A percentile compares a stretch with the other conserved stretches of the same genome.
Evolutionary conservation across 1,140 invertebrate genomes (phyloP).

Genomic region (Heliconius hewitsoni): DNA sequence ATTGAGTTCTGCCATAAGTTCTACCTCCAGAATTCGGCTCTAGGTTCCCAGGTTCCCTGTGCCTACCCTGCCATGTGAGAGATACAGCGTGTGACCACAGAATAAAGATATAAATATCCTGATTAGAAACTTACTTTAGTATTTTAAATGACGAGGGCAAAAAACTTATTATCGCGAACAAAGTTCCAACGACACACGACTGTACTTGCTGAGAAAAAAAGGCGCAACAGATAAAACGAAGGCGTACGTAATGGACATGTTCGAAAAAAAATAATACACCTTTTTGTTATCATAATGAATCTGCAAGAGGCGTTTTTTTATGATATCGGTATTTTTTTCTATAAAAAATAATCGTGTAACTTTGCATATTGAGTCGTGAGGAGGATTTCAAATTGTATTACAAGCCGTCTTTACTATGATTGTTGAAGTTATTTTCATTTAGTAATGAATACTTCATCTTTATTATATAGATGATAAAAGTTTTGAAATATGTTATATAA

Average conservation of each 20-base stretch:
- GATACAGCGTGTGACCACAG: no score
- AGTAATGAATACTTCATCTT: no score
- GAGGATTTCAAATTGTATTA: neutral
- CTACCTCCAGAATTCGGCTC: no score
- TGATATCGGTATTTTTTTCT: neutral
- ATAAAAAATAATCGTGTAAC: neutral
- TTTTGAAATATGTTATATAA: no score
- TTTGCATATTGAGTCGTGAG: neutral
- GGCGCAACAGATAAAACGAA: neutral
- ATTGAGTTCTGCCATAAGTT: no score
- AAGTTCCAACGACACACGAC: neutral
- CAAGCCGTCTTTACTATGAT: neutral
- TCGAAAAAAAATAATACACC: neutral
- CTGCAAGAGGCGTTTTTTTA: neutral
- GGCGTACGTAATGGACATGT: neutral
- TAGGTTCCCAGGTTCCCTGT: no score
- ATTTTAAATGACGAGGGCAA: neutral
- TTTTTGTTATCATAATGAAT: conserved; percentile 11
- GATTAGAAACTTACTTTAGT: neutral
- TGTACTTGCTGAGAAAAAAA: neutral
- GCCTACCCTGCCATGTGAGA: no score
- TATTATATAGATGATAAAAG: no score
- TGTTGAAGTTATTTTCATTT: neutral
- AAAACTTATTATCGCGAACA: conserved; percentile 7
- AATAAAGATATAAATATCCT: neutral